Conservation (phyloP, 2,113 vertebrate species). For the Aptenodytes forsteri region DNA sequence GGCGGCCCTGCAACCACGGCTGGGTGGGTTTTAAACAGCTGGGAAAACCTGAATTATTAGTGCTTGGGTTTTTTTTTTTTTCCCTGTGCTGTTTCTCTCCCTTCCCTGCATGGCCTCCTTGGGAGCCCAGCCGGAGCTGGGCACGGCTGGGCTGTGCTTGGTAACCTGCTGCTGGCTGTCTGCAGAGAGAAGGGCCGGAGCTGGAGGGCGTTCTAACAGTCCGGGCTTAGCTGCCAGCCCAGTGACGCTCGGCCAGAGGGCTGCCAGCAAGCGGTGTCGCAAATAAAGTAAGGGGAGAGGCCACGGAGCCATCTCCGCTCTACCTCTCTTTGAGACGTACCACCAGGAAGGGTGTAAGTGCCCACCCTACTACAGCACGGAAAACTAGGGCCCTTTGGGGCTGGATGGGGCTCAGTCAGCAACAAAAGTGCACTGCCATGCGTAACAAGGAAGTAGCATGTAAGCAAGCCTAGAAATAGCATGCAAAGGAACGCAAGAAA, state of each 20-base stretch:
- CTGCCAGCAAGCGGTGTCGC: background rate
- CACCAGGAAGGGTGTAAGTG: background rate
- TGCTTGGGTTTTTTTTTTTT: rapidly evolving
- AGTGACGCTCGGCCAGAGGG: rapidly evolving
- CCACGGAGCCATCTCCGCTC: background rate
- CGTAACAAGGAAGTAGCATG: rapidly evolving
- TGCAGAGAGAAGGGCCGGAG: background rate
- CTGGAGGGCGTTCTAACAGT: background rate
- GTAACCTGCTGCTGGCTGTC: background rate
- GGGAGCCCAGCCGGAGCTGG: background rate
- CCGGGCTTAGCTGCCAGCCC: background rate
- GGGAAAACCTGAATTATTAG: background rate
- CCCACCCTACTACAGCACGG: background rate
- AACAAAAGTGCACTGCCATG: rapidly evolving
- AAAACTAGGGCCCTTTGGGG: background rate
- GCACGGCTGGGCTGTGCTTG: background rate
- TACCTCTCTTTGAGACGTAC: rapidly evolving
- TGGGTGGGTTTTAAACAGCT: background rate
- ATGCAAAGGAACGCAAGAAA: rapidly evolving
- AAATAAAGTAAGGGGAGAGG: background rate
- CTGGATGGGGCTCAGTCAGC: no score
- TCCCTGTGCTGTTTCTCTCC: background rate
- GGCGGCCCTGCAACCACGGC: background rate
- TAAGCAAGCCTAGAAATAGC: background rate
- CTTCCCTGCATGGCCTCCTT: background rate